Evolutionary conservation across 2,113 vertebrate genomes (phyloP).

Genomic region (Alces alces): DNA sequence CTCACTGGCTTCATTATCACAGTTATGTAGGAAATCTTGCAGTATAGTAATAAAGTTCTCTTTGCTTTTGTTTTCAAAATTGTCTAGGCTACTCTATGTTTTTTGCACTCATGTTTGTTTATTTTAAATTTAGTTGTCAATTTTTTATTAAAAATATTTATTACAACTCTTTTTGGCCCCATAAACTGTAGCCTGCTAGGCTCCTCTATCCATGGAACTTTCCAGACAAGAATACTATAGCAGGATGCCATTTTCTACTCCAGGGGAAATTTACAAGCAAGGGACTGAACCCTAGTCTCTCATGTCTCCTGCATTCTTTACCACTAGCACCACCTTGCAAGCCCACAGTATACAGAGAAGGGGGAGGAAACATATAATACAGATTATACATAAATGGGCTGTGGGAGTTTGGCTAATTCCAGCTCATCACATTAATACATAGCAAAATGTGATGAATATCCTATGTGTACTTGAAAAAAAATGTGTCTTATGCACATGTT

Average conservation of each 20-base stretch:
- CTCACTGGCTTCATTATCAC: background rate
- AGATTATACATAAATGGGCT: background rate
- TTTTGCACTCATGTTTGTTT: background rate
- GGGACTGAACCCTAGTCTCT: background rate
- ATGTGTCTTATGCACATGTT: background rate
- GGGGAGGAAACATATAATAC: background rate
- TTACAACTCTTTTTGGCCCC: background rate
- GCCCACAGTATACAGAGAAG: background rate
- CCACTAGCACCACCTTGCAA: background rate
- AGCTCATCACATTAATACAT: background rate
- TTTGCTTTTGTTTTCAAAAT: background rate
- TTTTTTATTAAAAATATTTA: background rate
- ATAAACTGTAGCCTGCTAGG: background rate
- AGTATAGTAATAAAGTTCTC: background rate
- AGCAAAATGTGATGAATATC: background rate
- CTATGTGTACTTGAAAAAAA: background rate
- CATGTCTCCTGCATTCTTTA: background rate
- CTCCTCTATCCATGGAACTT: background rate
- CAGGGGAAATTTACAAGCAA: rapidly evolving
- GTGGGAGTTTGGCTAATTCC: background rate
- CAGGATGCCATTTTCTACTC: background rate
- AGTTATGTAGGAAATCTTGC: background rate
- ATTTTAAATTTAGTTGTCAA: background rate
- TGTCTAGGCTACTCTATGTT: background rate
- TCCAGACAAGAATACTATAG: background rate